Base-by-base conservation (phyloP, 2,113 vertebrate genomes). In the Macquaria ambigua region DNA sequence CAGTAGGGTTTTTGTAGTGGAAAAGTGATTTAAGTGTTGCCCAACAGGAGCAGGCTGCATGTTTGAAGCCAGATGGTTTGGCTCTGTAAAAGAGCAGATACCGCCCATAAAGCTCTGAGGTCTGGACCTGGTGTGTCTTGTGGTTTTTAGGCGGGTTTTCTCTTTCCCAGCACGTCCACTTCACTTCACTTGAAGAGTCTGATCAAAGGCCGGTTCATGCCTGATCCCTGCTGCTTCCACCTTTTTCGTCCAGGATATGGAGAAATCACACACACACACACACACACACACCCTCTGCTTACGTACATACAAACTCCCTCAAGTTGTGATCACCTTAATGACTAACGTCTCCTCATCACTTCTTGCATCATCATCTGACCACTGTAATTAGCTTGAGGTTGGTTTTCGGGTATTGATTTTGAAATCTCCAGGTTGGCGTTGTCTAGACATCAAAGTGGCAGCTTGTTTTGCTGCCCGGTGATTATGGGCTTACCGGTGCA, bases 11-110 rank as follows among this genome's bases (percentile, higher is more conserved):
- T 81, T 81, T 77, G 71, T 39, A 31, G 83, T 68, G 66, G 64
- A 71, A 85, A 82, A 64, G 80, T 34, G 62, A 12, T 83, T 87
- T 79, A 68, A 72, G 14, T 50, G 72, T 41, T 85, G 83, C 83
- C 83, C 89, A 81, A 83, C 87, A 92, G 88, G 67, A 90, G 89
- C 84, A 58, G 77, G 74, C 75, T 61, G 63, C 39, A 28, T 46
- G 77, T 81, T 90, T 74, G 82, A 89, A 87, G 43, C 78, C 86
- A 90, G 86, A 92, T 90, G 91, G 0, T 79, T 48, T 86, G 83
- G 63, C n/a, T 3, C 67, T 37, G 73, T 90, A 70, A 93, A 93
- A 66, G 25, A 72, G 23, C 31, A 69, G 81, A 90, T 55, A 14
- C 67, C 12, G 1, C 23, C 83, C 21, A 6, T 78, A 87, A 88